phyloP scores from a whole-genome alignment of 37 sponge, comb jelly and placozoan species.

The Beroe ovata region DNA sequence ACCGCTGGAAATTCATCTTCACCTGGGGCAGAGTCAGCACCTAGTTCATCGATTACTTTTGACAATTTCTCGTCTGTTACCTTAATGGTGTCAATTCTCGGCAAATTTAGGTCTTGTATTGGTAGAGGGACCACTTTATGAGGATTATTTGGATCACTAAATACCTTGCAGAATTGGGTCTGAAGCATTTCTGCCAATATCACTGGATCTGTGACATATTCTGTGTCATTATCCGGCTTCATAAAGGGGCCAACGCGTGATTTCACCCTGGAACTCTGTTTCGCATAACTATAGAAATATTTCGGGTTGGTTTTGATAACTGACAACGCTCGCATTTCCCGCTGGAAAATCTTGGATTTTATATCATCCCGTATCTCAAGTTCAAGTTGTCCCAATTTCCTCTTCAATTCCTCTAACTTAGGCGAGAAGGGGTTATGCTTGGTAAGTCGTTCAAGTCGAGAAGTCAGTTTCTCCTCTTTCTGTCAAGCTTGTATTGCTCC shows the following conservation, averaged over 20 bases:
- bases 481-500: no score
- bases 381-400: not conserved
- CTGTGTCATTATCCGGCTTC: not conserved
- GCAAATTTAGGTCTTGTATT: not conserved
- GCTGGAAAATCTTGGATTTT: not conserved
- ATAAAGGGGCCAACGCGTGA: not conserved
- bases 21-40: not conserved
- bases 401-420: no score
- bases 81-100: not conserved
- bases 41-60: not conserved
- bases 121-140: no score
- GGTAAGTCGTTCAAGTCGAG: not conserved
- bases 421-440: no score
- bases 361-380: not conserved
- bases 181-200: not conserved
- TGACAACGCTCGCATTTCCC: not conserved
- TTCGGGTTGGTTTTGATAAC: not conserved
- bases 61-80: not conserved
- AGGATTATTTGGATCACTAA: not conserved
- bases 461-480: no score
- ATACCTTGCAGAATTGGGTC: not conserved
- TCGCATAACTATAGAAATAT: not conserved
- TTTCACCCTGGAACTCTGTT: not conserved
- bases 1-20: not conserved
- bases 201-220: not conserved